phyloP scores from a whole-genome alignment of 2,888 invertebrate species.

The Limnephilus rhombicus region DNA sequence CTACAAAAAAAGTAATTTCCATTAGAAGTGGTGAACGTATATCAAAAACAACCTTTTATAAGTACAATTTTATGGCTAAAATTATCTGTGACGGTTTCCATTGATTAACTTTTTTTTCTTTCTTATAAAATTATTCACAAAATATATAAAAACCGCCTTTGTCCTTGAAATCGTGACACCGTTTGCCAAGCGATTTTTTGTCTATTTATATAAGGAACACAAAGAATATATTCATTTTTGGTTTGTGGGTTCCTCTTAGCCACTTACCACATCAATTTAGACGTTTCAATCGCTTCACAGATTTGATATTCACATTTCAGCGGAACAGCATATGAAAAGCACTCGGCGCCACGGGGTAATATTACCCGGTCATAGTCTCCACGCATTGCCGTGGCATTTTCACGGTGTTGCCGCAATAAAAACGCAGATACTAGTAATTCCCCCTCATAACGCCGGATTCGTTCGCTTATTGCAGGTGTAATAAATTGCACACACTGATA shows the following conservation, averaged over 20 bases:
- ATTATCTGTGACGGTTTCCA: too few species aligned
- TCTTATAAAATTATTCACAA: too few species aligned
- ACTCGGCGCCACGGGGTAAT: neutral
- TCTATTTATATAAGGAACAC: too few species aligned
- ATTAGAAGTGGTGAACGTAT: too few species aligned
- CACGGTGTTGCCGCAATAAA: slow-evolving; percentile 31
- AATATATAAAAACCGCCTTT: too few species aligned
- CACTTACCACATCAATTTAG: neutral
- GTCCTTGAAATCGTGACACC: too few species aligned
- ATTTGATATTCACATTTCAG: neutral
- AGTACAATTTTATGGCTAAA: too few species aligned
- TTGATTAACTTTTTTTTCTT: too few species aligned
- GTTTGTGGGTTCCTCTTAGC: neutral
- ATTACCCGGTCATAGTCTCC: neutral
- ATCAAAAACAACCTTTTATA: too few species aligned
- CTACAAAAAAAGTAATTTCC: too few species aligned
- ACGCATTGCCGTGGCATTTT: slow-evolving; percentile 18
- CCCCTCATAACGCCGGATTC: slow-evolving; percentile 5
- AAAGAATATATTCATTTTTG: too few species aligned
- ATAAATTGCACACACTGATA: slow-evolving; percentile 47
- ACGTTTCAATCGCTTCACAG: neutral
- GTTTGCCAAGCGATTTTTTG: too few species aligned
- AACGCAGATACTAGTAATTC: slow-evolving; percentile 15
- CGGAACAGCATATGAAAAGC: neutral
- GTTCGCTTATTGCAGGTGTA: slow-evolving; percentile 42